Evolutionary conservation across 2,888 invertebrate genomes (phyloP), one percentile per base, ranked within the genome.

Genomic region (Meganola albula): DNA sequence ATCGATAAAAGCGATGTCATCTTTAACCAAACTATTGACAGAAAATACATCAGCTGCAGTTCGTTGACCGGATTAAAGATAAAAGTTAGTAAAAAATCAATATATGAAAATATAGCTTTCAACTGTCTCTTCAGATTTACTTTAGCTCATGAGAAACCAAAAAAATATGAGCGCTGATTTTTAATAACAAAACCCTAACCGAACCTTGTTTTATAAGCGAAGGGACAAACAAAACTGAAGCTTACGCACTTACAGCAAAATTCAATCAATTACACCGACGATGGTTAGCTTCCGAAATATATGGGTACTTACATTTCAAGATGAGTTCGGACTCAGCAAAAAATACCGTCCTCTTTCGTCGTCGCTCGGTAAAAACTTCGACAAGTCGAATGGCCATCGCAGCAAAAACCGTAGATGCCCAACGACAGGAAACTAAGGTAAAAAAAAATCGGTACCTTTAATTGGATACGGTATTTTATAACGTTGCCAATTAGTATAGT

Each of bases 181-280:
- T 63, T 56, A 40, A 36, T 37, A 35, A 40, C 45, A 60, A 63
- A 60, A 57, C 43, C 30, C 25, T 40, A 39, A 4, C 34, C 24
- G 37, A 34, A 50, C 48, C 45, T 45, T 53, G 53, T 59, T 47
- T 45, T 40, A 43, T 46, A 46, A 44, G 49, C 34, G 42, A 46
- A 45, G 36, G 20, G 43, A 34, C 31, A 31, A 37, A 58, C 58
- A 70, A 67, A 74, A 67, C 68, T 64, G 58, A 65, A 57, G 63
- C 60, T 68, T 73, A 70, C 70, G 72, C n/a, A n/a, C n/a, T n/a
- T 73, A 71, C 68, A 71, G 63, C 50, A 69, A n/a, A 65, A 74
- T 74, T 71, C 74, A 70, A 79, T 82, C 83, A 83, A 83, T 83
- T 83, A 80, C 73, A 55, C 51, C 56, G 67, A 53, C 53, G 59